Conservation (phyloP, 2,888 invertebrate species). For the Meliscaeva auricollis region DNA sequence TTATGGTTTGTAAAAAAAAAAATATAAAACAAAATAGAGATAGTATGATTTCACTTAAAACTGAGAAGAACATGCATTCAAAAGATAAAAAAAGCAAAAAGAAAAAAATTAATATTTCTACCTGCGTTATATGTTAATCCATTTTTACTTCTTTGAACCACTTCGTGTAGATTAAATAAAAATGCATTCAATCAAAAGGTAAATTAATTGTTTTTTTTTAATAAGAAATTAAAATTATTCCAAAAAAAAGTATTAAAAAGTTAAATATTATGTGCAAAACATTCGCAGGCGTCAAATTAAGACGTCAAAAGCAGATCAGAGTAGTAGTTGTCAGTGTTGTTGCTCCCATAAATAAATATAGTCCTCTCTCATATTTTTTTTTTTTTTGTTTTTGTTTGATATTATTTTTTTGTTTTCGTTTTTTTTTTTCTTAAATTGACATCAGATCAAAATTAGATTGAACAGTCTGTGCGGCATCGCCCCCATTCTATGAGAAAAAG, state of each 20-base stretch:
- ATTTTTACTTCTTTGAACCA: slow-evolving; percentile 35
- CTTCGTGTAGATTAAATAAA: slow-evolving; percentile 56
- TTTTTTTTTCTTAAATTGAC: slow-evolving; percentile 45
- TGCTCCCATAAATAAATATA: slow-evolving; percentile 47
- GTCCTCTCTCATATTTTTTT: slow-evolving; percentile 17
- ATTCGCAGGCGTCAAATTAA: slow-evolving; percentile 55
- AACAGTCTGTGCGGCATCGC: slow-evolving; percentile 66
- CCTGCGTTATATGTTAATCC: slow-evolving; percentile 42
- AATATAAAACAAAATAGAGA: not conserved
- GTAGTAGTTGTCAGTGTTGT: slow-evolving; percentile 57
- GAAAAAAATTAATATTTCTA: slow-evolving; percentile 25
- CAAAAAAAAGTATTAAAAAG: slow-evolving; percentile 41
- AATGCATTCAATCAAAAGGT: slow-evolving; percentile 63
- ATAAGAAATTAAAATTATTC: slow-evolving; percentile 58
- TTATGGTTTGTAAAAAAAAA: not conserved
- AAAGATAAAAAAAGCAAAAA: slow-evolving; percentile 1
- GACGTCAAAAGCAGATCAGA: slow-evolving; percentile 65
- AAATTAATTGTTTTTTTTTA: slow-evolving; percentile 53
- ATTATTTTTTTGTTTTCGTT: no score
- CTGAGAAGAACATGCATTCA: slow-evolving; percentile 7
- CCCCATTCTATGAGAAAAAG: slow-evolving; percentile 70
- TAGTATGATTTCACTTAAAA: not conserved
- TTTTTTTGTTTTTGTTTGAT: slow-evolving; percentile 7
- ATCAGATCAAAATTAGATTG: slow-evolving; percentile 70
- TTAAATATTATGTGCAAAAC: slow-evolving; percentile 62